phyloP scores from a whole-genome alignment of 2,797 vertebrate species.

The Nannoperca australis region DNA sequence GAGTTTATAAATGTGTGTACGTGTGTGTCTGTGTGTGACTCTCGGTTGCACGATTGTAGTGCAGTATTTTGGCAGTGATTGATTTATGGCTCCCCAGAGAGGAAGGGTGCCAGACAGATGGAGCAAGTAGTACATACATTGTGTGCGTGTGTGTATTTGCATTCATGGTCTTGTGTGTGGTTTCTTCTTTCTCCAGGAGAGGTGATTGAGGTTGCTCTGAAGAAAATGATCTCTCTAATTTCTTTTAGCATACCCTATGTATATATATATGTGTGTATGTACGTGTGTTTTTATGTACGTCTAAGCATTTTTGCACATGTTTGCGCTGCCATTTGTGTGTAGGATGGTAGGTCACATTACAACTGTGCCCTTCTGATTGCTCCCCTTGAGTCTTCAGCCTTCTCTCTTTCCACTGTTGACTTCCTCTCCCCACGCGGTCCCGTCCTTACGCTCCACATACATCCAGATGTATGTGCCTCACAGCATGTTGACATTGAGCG shows the following conservation, averaged over 20 bases:
- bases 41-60: constrained; percentile 36
- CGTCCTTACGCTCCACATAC: constrained; percentile 30
- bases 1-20: constrained; percentile 50
- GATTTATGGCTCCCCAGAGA: constrained; percentile 66
- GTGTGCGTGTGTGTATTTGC: constrained; percentile 33
- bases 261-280: constrained; percentile 23
- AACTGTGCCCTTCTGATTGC: constrained; percentile 56
- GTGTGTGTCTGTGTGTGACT: constrained; percentile 43
- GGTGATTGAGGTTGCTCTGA: constrained; percentile 38
- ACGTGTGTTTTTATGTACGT: constrained; percentile 5
- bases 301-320: constrained; percentile 54
- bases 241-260: constrained; percentile 21
- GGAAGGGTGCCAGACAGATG: constrained; percentile 38
- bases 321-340: constrained; percentile 32
- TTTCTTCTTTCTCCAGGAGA: constrained; percentile 41
- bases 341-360: constrained; percentile 73
- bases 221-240: constrained; percentile 31
- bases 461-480: constrained; percentile 53
- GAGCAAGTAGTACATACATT: constrained; percentile 38
- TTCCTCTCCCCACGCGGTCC: constrained; percentile 30
- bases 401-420: constrained; percentile 38
- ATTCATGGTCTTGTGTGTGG: constrained; percentile 22
- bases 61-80: constrained; percentile 72
- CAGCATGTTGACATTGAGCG: constrained; percentile 50
- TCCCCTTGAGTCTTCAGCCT: constrained; percentile 54